phyloP scores from a whole-genome alignment of 2,113 vertebrate species.

The Paratilapia polleni region DNA sequence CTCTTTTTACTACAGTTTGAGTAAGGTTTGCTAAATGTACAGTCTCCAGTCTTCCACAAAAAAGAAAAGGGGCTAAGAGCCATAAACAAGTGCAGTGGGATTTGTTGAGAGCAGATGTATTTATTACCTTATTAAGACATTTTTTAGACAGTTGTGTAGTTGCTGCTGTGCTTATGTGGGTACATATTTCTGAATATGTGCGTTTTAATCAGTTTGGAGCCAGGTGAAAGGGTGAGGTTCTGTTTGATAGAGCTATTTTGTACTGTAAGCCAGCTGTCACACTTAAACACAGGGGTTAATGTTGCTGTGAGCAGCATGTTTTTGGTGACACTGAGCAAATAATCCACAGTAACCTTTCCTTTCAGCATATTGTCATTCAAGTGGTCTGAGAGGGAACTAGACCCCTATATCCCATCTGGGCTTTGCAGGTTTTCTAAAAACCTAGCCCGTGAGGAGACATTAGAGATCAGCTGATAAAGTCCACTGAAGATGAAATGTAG shows the following conservation, averaged over 20 bases:
- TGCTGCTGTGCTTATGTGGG: not conserved
- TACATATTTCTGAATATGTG: not conserved
- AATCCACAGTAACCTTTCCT: not conserved
- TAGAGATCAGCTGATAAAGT: too few species aligned
- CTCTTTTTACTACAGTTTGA: not conserved
- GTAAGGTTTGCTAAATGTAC: not conserved
- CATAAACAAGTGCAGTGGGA: not conserved
- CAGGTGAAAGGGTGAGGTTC: not conserved
- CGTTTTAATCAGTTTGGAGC: not conserved
- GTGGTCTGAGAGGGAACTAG: not conserved
- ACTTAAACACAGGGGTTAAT: not conserved
- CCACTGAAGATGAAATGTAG: too few species aligned
- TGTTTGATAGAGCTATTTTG: not conserved
- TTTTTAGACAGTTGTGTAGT: not conserved
- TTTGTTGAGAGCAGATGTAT: not conserved
- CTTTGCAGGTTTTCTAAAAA: not conserved
- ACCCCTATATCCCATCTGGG: not conserved
- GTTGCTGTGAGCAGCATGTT: not conserved
- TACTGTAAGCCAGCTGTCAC: not conserved
- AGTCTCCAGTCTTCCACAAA: not conserved
- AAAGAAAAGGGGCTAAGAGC: not conserved
- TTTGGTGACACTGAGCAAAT: not conserved
- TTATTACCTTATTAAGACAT: not conserved
- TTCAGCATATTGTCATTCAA: not conserved
- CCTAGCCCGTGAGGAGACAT: too few species aligned